Evolutionary conservation across 2,113 vertebrate genomes (phyloP).

Genomic region (Sinocyclocheilus maitianheensis): DNA sequence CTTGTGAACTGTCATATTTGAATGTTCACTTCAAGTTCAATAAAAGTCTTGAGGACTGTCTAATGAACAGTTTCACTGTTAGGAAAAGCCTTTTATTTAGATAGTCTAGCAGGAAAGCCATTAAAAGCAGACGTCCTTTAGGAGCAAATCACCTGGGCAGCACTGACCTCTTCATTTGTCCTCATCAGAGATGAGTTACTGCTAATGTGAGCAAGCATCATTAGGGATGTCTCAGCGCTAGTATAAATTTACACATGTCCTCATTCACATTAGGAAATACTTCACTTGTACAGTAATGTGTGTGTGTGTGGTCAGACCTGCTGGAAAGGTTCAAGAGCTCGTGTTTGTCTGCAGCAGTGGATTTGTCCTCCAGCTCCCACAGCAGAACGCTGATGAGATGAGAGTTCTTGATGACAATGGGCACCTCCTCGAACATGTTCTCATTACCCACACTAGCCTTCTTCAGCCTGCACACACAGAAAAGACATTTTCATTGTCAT

Average conservation of each 20-base stretch:
- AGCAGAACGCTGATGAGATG: slow-evolving; percentile 94
- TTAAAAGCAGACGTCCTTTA: not conserved
- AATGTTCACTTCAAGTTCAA: slow-evolving; percentile 20
- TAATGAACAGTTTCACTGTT: not conserved
- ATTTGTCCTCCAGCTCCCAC: slow-evolving; percentile 97
- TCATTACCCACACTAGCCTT: slow-evolving; percentile 92
- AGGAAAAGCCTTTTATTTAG: not conserved
- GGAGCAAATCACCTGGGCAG: not conserved
- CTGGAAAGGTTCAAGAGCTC: slow-evolving; percentile 95
- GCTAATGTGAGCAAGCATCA: slow-evolving; percentile 3
- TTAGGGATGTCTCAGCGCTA: not conserved
- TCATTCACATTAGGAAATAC: not conserved
- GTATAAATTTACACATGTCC: not conserved
- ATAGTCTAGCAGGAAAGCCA: not conserved
- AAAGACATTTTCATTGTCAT: not conserved
- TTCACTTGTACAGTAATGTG: not conserved
- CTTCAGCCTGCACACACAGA: slow-evolving; percentile 82
- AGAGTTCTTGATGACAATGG: slow-evolving; percentile 96
- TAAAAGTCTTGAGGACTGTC: not conserved
- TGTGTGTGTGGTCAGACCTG: slow-evolving; percentile 78
- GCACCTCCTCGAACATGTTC: slow-evolving; percentile 98
- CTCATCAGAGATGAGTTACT: not conserved
- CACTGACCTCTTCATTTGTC: slow-evolving; percentile 10
- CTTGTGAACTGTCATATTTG: not conserved
- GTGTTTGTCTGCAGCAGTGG: slow-evolving; percentile 89